phyloP scores from a whole-genome alignment of 2,888 invertebrate genomes.

The Xestia ashworthii region DNA sequence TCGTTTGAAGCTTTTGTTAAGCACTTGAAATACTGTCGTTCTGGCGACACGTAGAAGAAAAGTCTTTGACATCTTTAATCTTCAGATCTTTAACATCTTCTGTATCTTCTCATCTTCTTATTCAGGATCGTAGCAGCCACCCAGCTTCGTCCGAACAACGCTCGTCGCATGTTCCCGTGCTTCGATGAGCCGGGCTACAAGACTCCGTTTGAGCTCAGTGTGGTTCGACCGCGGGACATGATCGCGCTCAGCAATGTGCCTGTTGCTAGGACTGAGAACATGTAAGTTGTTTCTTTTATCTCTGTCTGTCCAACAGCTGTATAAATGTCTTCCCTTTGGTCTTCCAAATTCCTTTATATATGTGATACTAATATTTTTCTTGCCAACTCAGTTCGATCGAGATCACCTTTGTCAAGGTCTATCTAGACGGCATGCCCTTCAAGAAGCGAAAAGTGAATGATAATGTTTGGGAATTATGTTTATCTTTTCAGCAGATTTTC shows the following conservation, averaged over 20 bases:
- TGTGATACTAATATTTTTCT: neutral
- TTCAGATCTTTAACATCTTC: neutral
- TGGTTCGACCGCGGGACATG: constrained; percentile 91
- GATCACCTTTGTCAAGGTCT: neutral
- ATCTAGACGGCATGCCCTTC: neutral
- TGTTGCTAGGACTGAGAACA: constrained; percentile 89
- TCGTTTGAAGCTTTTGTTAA: neutral
- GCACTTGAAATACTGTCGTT: neutral
- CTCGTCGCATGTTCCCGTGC: constrained; percentile 95
- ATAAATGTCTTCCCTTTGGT: neutral
- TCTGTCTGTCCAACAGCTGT: too few species aligned
- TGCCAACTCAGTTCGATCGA: neutral
- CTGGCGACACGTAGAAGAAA: neutral
- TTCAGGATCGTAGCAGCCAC: constrained; percentile 92
- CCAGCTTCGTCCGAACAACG: constrained; percentile 93
- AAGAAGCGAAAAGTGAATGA: neutral
- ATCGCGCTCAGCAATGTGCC: constrained; percentile 92
- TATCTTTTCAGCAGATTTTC: neutral
- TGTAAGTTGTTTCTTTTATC: constrained; percentile 86
- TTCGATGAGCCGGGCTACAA: constrained; percentile 95
- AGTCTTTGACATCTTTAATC: neutral
- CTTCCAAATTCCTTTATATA: too few species aligned
- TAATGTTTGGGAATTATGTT: neutral
- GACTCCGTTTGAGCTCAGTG: constrained; percentile 92
- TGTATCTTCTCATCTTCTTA: neutral